Conservation (phyloP, 37 sponge, comb jelly and placozoan species). For the Chondrosia reniformis region DNA sequence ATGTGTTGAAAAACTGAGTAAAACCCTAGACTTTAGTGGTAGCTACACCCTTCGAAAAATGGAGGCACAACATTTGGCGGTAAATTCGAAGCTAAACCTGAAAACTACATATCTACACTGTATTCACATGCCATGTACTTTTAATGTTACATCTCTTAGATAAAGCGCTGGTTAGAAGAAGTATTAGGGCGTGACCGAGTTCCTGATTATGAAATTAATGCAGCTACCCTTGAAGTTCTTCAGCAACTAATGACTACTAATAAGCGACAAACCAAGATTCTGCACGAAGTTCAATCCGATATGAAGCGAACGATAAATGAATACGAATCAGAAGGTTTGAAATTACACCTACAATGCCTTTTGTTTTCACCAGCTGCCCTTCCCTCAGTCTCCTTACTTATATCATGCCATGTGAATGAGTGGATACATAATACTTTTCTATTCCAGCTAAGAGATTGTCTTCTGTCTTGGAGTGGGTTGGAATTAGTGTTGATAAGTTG, state of each 20-base stretch:
- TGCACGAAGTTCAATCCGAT: constrained; percentile 16
- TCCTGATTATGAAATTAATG: constrained; percentile 67
- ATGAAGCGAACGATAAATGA: constrained; percentile 44
- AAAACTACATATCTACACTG: neutral
- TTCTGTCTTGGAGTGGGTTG: constrained; percentile 34
- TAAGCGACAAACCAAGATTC: neutral
- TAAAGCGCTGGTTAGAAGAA: constrained; percentile 57
- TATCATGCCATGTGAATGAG: neutral
- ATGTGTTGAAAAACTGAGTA: too few relatives aligned
- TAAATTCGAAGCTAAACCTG: neutral
- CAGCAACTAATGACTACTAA: constrained; percentile 23
- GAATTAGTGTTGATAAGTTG: constrained; percentile 17
- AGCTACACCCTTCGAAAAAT: neutral
- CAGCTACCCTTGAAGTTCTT: constrained; percentile 31
- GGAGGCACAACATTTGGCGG: constrained; percentile 31
- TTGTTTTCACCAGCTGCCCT: too few relatives aligned
- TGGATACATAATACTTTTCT: neutral
- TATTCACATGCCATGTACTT: neutral
- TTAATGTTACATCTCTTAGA: constrained; percentile 18
- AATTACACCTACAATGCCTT: neutral
- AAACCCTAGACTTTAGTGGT: too few relatives aligned
- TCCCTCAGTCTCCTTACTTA: neutral
- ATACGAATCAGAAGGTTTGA: constrained; percentile 52
- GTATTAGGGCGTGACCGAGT: constrained; percentile 40
- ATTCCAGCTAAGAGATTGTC: constrained; percentile 38